Base-by-base conservation (phyloP, 2,113 vertebrate genomes). In the Pampusana beccarii region DNA sequence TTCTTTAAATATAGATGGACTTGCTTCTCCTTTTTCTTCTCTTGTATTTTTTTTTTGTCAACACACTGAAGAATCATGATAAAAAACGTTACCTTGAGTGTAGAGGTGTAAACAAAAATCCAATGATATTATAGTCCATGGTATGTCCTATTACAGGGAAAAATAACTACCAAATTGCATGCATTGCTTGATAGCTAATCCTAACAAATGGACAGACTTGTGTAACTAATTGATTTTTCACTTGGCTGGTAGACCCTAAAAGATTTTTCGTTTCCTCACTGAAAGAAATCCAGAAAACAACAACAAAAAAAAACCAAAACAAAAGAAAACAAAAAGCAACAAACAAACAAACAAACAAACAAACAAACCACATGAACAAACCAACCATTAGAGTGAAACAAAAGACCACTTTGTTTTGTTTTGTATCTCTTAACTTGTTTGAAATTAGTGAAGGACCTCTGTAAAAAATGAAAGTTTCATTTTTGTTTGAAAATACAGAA, bases 161-260 rank as follows among this genome's bases (percentile, higher is more conserved):
- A 89, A 67, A 48, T 13, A 38, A 6, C 5, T 10, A 61, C 36
- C 15, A 36, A 86, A 79, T 88, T 28, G 1, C 12, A 53, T 70
- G 9, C 14, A 62, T 80, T 92, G 16, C 64, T 86, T 90, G 44
- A 40, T 48, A 86, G 42, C 29, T 93, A 92, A 73, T 90, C 50
- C 36, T 53, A 70, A 82, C 24, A 83, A 77, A 86, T 48, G 85
- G 26, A 54, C 38, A 93, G n/a, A 66, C n/a, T 23, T 36, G 36
- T 84, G 61, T 57, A 74, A 87, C 61, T 86, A 80, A 93, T 56
- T 83, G 86, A 88, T 91, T 95, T 92, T 93, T 95, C 44, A 80
- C 18, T 90, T 80, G 75, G 7, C 26, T 82, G 5, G 67, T 86
- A 91, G 75, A 73, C 34, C 15, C 20, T 10, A 48, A 65, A 56